Percentiles rank a stretch among this genome's conserved stretches.
Conservation (phyloP, 2,888 invertebrate genomes). For the Elysia crispata region DNA sequence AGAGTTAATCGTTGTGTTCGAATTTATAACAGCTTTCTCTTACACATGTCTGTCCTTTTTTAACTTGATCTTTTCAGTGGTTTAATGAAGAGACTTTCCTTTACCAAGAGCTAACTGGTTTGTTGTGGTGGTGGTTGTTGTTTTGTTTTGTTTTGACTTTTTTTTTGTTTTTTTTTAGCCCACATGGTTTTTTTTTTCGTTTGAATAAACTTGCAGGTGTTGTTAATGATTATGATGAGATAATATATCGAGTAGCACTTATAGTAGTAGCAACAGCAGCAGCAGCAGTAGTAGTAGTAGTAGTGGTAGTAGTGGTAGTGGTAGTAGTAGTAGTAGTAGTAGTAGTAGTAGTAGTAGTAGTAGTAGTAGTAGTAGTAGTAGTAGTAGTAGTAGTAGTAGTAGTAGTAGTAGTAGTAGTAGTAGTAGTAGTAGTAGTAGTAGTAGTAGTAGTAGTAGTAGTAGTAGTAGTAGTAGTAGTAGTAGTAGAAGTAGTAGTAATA, state of each 20-base stretch:
- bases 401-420: conserved; percentile 44
- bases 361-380: conserved; percentile 34
- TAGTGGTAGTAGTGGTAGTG: too few species aligned
- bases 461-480: conserved; percentile 45
- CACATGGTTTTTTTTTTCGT: too few species aligned
- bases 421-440: conserved; percentile 44
- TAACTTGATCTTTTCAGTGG: too few species aligned
- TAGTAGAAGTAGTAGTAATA: conserved; percentile 28
- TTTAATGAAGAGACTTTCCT: too few species aligned
- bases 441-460: conserved; percentile 47
- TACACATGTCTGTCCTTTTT: too few species aligned
- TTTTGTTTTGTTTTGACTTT: too few species aligned
- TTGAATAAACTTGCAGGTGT: too few species aligned
- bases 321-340: conserved; percentile 16
- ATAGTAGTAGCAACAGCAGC: neutral
- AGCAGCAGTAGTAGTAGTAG: conserved; percentile 3
- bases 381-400: conserved; percentile 42
- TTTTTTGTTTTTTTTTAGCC: too few species aligned
- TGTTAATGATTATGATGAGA: neutral
- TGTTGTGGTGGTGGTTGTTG: too few species aligned
- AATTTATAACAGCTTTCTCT: too few species aligned
- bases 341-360: conserved; percentile 13
- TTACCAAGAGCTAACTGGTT: too few species aligned
- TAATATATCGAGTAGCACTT: neutral
- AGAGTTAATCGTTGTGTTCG: too few species aligned